Evolutionary conservation across 1,140 invertebrate genomes (phyloP), one percentile per base, ranked within the genome.

Genomic region (Nephotettix cincticeps): DNA sequence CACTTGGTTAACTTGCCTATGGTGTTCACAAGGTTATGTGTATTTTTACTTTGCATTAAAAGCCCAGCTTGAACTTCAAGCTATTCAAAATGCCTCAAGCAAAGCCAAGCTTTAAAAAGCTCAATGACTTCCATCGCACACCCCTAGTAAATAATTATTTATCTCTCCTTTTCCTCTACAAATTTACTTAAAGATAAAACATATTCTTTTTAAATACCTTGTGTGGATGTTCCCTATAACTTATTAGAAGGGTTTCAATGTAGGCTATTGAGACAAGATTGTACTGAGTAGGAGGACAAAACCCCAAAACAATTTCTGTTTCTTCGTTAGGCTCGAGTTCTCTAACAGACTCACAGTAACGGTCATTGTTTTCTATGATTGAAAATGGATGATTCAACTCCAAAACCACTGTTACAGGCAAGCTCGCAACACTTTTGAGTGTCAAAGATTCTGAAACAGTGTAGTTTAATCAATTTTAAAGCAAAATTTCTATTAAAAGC

Each of bases 301-400:
- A 61, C 13, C 56, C 56, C 11, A 61, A 11, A 11, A 28, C n/a
- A 9, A 61, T 28, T 9, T 29, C 27, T 29, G 4, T 29, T 28
- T 61, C 56, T 27, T 25, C 4, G 4, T 29, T 6, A 27, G 56
- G 56, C 9, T 25, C 23, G 6, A 61, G 25, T 3, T 14, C 23
- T 13, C 25, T 25, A 9, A 61, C 13, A 2, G 21, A 21, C n/a
- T 61, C 56, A 21, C 4, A 21, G 25, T 9, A 61, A 27, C 21
- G 21, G 2, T 14, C 13, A 61, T 3, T 23, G n/a, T 28, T 29
- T 29, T 61, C 56, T 23, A 28, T 11, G 25, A 61, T 61, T 4
- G 28, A 61, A 61, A 61, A 61, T n/a, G 56, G 56, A 61, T 4
- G n/a, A 14, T 25, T 28, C 56, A 61, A 23, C 56, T 61, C 56